These are phyloP conservation scores for Dendrocincla fuliginosa DNA, from an alignment of 2,797 vertebrate species.

Conservation along the genomic window DNA sequence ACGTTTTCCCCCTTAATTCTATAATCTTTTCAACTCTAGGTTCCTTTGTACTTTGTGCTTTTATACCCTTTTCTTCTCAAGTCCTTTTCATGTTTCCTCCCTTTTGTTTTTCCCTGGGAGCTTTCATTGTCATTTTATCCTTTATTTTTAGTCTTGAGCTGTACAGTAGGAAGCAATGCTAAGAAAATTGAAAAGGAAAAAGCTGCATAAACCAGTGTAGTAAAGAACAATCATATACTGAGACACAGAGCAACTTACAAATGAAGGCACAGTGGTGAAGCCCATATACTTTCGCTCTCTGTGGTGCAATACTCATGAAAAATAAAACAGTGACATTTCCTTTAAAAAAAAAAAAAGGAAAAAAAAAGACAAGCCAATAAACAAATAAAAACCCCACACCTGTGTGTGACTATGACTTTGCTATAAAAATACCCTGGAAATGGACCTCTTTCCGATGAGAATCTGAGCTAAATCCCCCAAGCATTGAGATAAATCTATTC, in stretches of 20 bases:
- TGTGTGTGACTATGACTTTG: slow-evolving; percentile 38
- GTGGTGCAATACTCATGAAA: slow-evolving; percentile 46
- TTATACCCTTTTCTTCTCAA: slow-evolving; percentile 71
- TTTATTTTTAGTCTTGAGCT: slow-evolving; percentile 67
- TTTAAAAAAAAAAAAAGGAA: background rate
- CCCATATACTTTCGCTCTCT: slow-evolving; percentile 11
- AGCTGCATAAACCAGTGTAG: background rate
- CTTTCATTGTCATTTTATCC: slow-evolving; percentile 70
- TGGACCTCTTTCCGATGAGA: slow-evolving; percentile 6
- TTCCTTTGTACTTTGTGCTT: slow-evolving; percentile 67
- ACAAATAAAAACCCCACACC: background rate
- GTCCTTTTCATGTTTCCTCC: slow-evolving; percentile 72
- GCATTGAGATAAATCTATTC: slow-evolving; percentile 60
- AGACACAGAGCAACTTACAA: slow-evolving; percentile 40
- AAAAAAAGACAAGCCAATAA: background rate
- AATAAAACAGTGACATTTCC: slow-evolving; percentile 62
- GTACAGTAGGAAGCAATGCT: slow-evolving; percentile 62
- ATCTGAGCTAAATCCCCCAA: slow-evolving; percentile 26
- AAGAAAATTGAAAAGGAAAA: slow-evolving; percentile 61
- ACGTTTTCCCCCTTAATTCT: slow-evolving; percentile 65
- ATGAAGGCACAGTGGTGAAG: slow-evolving; percentile 24
- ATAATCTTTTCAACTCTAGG: slow-evolving; percentile 67
- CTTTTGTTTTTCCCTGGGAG: slow-evolving; percentile 72
- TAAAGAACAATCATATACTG: slow-evolving; percentile 30
- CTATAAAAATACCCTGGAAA: slow-evolving; percentile 39